A percentile compares a stretch with the other conserved stretches of the same genome.
Evolutionary conservation across 2,113 vertebrate genomes (phyloP).

Genomic region (Hiodon tergisus): DNA sequence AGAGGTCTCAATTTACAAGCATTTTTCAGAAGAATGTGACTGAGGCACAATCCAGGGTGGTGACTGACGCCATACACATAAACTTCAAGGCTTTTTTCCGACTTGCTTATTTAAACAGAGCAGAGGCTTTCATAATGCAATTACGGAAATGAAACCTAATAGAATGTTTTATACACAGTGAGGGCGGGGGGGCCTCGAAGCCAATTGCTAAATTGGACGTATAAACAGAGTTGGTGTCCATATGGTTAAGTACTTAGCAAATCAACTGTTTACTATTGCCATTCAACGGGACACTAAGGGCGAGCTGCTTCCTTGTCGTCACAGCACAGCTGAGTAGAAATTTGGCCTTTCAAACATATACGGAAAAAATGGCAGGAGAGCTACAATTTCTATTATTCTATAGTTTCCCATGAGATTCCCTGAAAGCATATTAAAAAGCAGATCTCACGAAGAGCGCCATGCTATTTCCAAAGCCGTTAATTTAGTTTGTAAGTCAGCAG

Average conservation of each 20-base stretch:
- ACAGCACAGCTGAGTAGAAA: slow-evolving; percentile 81
- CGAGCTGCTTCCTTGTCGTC: slow-evolving; percentile 86
- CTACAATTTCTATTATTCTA: slow-evolving; percentile 80
- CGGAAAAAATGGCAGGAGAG: slow-evolving; percentile 75
- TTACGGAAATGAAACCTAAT: slow-evolving; percentile 31
- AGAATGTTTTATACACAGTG: slow-evolving; percentile 50
- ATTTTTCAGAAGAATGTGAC: slow-evolving; percentile 14
- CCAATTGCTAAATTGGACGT: slow-evolving; percentile 73
- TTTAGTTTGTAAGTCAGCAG: slow-evolving; percentile 45
- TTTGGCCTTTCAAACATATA: slow-evolving; percentile 75
- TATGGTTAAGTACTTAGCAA: slow-evolving; percentile 82
- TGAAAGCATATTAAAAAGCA: slow-evolving; percentile 71
- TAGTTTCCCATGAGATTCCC: slow-evolving; percentile 75
- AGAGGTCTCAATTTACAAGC: neutral
- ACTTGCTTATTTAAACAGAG: slow-evolving; percentile 35
- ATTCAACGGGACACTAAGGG: slow-evolving; percentile 81
- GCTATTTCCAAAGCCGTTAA: slow-evolving; percentile 60
- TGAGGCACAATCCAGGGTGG: slow-evolving; percentile 15
- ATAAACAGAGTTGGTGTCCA: slow-evolving; percentile 69
- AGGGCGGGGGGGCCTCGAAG: slow-evolving; percentile 44
- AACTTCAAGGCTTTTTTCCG: slow-evolving; percentile 36
- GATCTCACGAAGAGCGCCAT: slow-evolving; percentile 67
- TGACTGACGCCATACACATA: slow-evolving; percentile 37
- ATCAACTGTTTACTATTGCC: slow-evolving; percentile 76
- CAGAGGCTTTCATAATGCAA: slow-evolving; percentile 24